Evolutionary conservation across 2,113 vertebrate species (phyloP).

Genomic region (Triplophysa siluroides): DNA sequence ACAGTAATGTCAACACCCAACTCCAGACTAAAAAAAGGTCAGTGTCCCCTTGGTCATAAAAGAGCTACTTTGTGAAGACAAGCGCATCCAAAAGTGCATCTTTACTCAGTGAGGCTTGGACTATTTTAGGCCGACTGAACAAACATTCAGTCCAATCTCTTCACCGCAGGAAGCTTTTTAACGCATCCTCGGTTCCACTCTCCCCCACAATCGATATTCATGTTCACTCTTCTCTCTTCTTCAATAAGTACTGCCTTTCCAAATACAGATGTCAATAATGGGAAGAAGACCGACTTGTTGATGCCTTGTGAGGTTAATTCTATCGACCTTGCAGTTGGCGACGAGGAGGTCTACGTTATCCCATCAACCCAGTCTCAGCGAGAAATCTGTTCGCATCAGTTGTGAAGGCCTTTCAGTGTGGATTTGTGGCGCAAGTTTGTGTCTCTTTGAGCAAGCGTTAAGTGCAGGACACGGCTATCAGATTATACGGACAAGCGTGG

Average conservation of each 20-base stretch:
- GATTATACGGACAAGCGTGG: constrained; percentile 25
- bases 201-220: constrained; percentile 49
- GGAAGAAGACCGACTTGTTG: constrained; percentile 51
- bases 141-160: constrained; percentile 40
- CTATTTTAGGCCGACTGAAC: constrained; percentile 12
- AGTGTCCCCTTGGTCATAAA: neutral
- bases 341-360: constrained; percentile 12
- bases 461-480: constrained; percentile 8
- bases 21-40: neutral
- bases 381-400: constrained; percentile 1
- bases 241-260: constrained; percentile 45
- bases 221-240: constrained; percentile 38
- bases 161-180: constrained; percentile 40
- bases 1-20: neutral
- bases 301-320: constrained; percentile 58
- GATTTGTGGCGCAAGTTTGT: neutral
- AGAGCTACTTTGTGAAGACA: neutral
- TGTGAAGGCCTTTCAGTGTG: neutral
- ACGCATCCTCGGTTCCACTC: constrained; percentile 42
- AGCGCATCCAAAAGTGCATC: constrained; percentile 17
- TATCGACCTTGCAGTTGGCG: constrained; percentile 47
- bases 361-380: constrained; percentile 37
- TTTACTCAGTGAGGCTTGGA: constrained; percentile 31
- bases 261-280: constrained; percentile 55
- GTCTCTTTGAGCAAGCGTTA: neutral